These are phyloP conservation scores for Mimas tiliae DNA, from an alignment of 2,888 invertebrate genomes.

Conservation along the genomic window DNA sequence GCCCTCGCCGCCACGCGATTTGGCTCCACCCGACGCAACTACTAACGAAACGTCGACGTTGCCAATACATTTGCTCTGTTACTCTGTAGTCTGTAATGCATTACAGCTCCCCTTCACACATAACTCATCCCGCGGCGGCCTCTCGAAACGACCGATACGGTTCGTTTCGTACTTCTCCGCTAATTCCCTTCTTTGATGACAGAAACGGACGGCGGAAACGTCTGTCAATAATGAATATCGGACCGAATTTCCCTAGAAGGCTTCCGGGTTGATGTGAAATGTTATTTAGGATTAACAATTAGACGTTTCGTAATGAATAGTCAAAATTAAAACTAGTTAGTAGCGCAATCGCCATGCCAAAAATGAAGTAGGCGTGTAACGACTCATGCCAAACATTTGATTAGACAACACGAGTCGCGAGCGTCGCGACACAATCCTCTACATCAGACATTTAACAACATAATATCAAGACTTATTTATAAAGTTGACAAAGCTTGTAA, in stretches of 20 bases:
- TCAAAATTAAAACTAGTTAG: constrained; percentile 52
- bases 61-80: constrained; percentile 46
- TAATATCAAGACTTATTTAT: constrained; percentile 42
- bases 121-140: constrained; percentile 28
- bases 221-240: neutral
- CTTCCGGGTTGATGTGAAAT: neutral
- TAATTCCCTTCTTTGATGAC: constrained; percentile 1
- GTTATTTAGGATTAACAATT: constrained; percentile 28
- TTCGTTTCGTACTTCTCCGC: neutral
- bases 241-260: neutral
- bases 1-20: constrained; percentile 76
- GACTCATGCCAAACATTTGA: constrained; percentile 65
- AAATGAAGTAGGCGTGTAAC: constrained; percentile 66
- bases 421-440: constrained; percentile 55
- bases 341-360: constrained; percentile 56
- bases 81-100: constrained; percentile 37
- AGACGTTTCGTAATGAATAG: constrained; percentile 53
- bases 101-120: constrained; percentile 35
- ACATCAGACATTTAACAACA: constrained; percentile 45
- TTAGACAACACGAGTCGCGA: constrained; percentile 45
- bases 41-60: constrained; percentile 61
- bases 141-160: neutral
- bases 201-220: constrained; percentile 2
- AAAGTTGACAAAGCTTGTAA: constrained; percentile 45
- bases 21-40: constrained; percentile 67